phyloP scores from a whole-genome alignment of 2,113 vertebrate genomes.

The Paratilapia polleni region DNA sequence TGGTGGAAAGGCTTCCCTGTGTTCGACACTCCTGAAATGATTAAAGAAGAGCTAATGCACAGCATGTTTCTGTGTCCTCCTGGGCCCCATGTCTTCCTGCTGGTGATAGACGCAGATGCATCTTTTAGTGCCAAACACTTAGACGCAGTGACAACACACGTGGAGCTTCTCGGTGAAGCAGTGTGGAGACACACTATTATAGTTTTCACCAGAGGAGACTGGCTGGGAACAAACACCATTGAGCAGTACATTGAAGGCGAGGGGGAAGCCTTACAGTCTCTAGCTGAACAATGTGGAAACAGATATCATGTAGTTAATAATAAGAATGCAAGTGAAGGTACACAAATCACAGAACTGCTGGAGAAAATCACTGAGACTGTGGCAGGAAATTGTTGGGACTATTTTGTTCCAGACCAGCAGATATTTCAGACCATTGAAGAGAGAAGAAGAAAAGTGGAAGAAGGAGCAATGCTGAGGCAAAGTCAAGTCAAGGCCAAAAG shows the following conservation, averaged over 20 bases:
- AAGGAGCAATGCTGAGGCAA: slow-evolving; percentile 30
- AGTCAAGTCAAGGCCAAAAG: not conserved
- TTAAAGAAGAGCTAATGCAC: slow-evolving; percentile 50
- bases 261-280: not conserved
- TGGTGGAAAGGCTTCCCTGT: slow-evolving; percentile 61
- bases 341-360: slow-evolving; percentile 52
- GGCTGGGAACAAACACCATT: slow-evolving; percentile 35
- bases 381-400: slow-evolving; percentile 5
- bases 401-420: slow-evolving; percentile 39
- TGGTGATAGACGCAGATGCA: slow-evolving; percentile 54
- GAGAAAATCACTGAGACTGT: slow-evolving; percentile 48
- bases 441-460: not conserved
- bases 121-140: slow-evolving; percentile 44
- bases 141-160: slow-evolving; percentile 26
- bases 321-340: slow-evolving; percentile 28
- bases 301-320: slow-evolving; percentile 64
- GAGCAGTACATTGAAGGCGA: slow-evolving; percentile 13
- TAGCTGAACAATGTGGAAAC: slow-evolving; percentile 53
- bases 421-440: not conserved
- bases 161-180: slow-evolving; percentile 47
- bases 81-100: slow-evolving; percentile 61
- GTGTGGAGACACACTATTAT: slow-evolving; percentile 53
- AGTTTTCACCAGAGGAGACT: slow-evolving; percentile 62
- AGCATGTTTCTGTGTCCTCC: slow-evolving; percentile 57
- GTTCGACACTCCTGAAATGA: slow-evolving; percentile 18